A percentile compares a stretch with the other conserved stretches of the same genome.
These are phyloP conservation scores for Okapia johnstoni DNA, from an alignment of 2,113 vertebrate genomes.

Conservation along the genomic window DNA sequence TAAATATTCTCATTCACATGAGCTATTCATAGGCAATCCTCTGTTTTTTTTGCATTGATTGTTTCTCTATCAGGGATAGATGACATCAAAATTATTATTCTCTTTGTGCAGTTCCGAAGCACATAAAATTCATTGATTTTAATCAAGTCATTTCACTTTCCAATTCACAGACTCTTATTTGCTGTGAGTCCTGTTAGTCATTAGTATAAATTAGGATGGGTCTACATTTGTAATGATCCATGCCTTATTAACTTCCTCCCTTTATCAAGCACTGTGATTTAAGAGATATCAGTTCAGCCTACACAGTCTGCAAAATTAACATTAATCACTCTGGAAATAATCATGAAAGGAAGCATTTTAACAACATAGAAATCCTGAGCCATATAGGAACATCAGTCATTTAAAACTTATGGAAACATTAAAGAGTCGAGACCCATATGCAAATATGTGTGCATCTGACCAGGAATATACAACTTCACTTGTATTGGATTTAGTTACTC, in stretches of 20 bases:
- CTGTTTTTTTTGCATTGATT: constrained; percentile 32
- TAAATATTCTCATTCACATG: constrained; percentile 41
- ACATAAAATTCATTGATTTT: constrained; percentile 69
- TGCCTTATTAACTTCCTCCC: constrained; percentile 65
- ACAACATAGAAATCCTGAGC: neutral
- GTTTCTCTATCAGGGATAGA: constrained; percentile 34
- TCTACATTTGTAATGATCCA: constrained; percentile 63
- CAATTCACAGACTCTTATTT: constrained; percentile 63
- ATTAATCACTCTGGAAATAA: constrained; percentile 52
- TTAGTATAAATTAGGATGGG: constrained; percentile 67
- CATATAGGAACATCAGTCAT: neutral
- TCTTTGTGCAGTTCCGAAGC: constrained; percentile 40
- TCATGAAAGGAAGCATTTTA: neutral
- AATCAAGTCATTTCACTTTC: constrained; percentile 69
- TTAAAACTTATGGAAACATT: neutral
- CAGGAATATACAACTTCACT: neutral
- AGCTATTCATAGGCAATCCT: constrained; percentile 33
- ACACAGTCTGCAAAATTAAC: constrained; percentile 53
- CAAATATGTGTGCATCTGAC: neutral
- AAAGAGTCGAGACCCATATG: neutral
- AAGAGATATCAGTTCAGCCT: constrained; percentile 53
- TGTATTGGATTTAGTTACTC: neutral
- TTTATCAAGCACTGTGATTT: constrained; percentile 66
- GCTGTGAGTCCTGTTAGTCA: constrained; percentile 48
- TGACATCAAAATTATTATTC: constrained; percentile 64